Evolutionary conservation across 2,797 vertebrate genomes (phyloP).

Genomic region (Enteromius thamalakanensis): DNA sequence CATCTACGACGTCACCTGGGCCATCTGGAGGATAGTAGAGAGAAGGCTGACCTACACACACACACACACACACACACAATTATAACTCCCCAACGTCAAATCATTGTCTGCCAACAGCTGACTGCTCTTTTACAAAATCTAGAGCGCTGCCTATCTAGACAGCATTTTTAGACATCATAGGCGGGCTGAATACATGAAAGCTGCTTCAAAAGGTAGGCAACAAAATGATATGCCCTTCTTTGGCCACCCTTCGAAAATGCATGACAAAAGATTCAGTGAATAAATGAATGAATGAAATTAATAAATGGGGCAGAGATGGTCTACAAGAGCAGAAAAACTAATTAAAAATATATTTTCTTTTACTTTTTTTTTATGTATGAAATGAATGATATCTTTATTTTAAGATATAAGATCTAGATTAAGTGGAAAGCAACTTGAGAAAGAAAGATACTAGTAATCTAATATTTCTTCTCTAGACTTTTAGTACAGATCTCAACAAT

Average conservation of each 20-base stretch:
- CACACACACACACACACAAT: conserved; percentile 8
- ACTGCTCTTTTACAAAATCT: background rate
- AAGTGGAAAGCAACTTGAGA: too few species aligned
- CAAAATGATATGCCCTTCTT: background rate
- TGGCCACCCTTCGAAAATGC: background rate
- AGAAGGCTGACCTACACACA: conserved; percentile 35
- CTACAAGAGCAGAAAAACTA: background rate
- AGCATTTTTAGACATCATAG: background rate
- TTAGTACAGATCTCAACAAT: background rate
- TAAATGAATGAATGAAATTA: background rate
- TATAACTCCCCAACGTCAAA: conserved; percentile 12
- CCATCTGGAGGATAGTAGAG: conserved; percentile 57
- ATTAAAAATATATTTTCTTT: background rate
- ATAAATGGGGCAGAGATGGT: background rate
- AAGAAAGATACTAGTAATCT: background rate
- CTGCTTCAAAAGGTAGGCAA: background rate
- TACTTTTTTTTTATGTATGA: too few species aligned
- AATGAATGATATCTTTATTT: too few species aligned
- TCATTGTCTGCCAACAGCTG: conserved; percentile 47
- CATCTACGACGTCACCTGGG: conserved; percentile 51
- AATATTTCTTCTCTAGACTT: background rate
- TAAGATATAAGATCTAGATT: too few species aligned
- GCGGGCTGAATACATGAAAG: background rate
- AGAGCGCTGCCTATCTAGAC: background rate
- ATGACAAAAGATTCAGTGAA: background rate